Percentiles rank a stretch among this genome's conserved stretches.
These are phyloP conservation scores for Pachyseris speciosa DNA, from an alignment of 64 coral and sea anemone genomes.

Conservation along the genomic window DNA sequence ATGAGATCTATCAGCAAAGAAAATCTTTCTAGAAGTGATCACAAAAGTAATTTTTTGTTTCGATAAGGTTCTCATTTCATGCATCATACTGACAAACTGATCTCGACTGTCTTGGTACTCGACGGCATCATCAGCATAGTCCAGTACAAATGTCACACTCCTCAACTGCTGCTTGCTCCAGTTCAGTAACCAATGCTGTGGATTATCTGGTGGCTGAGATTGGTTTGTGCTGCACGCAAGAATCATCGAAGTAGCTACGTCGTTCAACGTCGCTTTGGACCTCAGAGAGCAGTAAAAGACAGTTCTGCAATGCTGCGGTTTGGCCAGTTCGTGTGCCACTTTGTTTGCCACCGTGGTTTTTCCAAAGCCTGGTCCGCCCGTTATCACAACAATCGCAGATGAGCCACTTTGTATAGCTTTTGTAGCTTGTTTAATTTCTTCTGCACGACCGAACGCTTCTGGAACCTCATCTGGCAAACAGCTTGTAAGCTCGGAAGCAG, in stretches of 20 bases:
- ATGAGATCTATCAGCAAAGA: background rate
- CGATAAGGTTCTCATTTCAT: constrained; percentile 33
- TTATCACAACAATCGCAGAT: constrained; percentile 12
- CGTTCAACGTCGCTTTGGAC: constrained; percentile 1
- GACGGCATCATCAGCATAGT: constrained; percentile 31
- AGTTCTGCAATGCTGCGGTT: background rate
- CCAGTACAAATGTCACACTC: constrained; percentile 44
- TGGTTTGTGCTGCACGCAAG: constrained; percentile 46
- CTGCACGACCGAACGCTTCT: constrained; percentile 39
- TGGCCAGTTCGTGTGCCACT: constrained; percentile 46
- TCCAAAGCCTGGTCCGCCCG: constrained; percentile 71
- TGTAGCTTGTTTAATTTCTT: constrained; percentile 3
- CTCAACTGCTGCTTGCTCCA: constrained; percentile 41
- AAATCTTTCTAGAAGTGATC: constrained; percentile 39
- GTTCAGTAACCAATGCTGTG: constrained; percentile 18
- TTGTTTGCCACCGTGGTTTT: constrained; percentile 69
- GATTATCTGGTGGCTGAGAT: constrained; percentile 30
- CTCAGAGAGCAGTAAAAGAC: constrained; percentile 27
- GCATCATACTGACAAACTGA: constrained; percentile 37
- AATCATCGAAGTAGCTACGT: constrained; percentile 22
- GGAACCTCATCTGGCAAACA: constrained; percentile 26
- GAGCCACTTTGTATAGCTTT: background rate
- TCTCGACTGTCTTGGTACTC: constrained; percentile 11
- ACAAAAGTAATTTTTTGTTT: constrained; percentile 52
- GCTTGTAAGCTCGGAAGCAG: background rate